Base-by-base conservation (phyloP, 1,140 invertebrate species). In the Orius insidiosus region DNA sequence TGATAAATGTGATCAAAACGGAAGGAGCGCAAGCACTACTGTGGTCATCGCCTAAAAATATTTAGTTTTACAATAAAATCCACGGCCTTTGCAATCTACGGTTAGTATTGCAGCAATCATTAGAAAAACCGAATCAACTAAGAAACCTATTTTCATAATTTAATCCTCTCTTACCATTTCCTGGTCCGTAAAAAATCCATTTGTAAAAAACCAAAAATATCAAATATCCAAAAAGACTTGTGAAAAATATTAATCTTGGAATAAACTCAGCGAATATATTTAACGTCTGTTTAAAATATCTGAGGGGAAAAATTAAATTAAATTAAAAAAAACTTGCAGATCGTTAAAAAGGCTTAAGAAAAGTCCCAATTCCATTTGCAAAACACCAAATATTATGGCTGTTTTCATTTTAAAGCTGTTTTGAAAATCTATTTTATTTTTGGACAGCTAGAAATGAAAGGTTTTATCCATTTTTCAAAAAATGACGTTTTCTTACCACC, bases 1-100 rank as follows among this genome's bases (percentile, higher is more conserved):
- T 88, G 57, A 93, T 92, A 58, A 93, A 88, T 1, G 81, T 85
- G 45, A 90, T 88, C n/a, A 93, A 67, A 56, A 93, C 80, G 0
- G 83, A 86, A 1, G 87, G 87, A 1, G 86, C 85, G 63, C 85
- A 90, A 35, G 62, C 59, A 4, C 76, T 67, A 7, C 24, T 24
- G 24, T 24, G 24, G 7, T 24, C 24, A 24, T 24, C 24, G 24
- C 24, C 24, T 24, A 24, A 24, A 24, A 24, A 24, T 4, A 24
- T 24, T 24, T 24, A n/a, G n/a, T n/a, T n/a, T n/a, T n/a, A n/a
- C n/a, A n/a, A n/a, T n/a, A n/a, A n/a, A n/a, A n/a, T n/a, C n/a
- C n/a, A n/a, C n/a, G n/a, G n/a, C n/a, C n/a, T n/a, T n/a, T n/a
- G n/a, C n/a, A n/a, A n/a, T n/a, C n/a, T n/a, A n/a, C n/a, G n/a